phyloP scores from a whole-genome alignment of 2,113 vertebrate genomes.

The Shinisaurus crocodilurus region DNA sequence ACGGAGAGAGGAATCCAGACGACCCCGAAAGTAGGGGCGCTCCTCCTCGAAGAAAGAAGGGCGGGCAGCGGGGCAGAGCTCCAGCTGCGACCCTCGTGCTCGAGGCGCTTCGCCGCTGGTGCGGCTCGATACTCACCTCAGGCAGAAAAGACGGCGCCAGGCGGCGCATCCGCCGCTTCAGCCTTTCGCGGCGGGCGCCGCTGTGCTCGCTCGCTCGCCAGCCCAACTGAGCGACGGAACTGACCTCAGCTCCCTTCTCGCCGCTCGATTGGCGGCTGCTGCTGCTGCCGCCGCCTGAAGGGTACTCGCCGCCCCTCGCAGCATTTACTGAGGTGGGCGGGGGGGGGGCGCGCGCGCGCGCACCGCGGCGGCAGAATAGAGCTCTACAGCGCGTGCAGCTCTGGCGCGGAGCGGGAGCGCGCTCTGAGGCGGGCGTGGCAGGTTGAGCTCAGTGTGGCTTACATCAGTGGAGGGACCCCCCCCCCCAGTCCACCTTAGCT shows the following conservation, averaged over 20 bases:
- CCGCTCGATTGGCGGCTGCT: constrained; percentile 1
- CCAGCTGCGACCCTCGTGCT: not conserved
- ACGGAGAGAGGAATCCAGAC: not conserved
- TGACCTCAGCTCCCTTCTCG: constrained; percentile 30
- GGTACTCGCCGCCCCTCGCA: not conserved
- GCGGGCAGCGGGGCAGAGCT: not conserved
- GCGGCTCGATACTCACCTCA: not conserved
- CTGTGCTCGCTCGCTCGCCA: not conserved
- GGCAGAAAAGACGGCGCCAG: not conserved
- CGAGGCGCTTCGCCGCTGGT: not conserved
- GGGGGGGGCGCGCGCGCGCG: too few relatives aligned
- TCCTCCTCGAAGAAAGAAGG: not conserved
- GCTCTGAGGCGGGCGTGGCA: too few relatives aligned
- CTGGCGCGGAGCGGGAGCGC: not conserved
- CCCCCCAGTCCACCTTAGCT: too few relatives aligned
- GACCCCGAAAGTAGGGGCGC: not conserved
- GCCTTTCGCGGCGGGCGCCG: not conserved
- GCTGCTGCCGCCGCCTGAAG: not conserved
- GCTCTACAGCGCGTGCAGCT: constrained; percentile 33
- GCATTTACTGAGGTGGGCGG: not conserved
- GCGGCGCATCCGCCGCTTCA: not conserved
- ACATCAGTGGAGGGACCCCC: too few relatives aligned
- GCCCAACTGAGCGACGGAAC: not conserved
- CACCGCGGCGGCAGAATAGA: constrained; percentile 30
- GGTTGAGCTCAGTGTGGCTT: too few relatives aligned